Evolutionary conservation across 2,113 vertebrate genomes (phyloP).

Genomic region (Scomber colias): DNA sequence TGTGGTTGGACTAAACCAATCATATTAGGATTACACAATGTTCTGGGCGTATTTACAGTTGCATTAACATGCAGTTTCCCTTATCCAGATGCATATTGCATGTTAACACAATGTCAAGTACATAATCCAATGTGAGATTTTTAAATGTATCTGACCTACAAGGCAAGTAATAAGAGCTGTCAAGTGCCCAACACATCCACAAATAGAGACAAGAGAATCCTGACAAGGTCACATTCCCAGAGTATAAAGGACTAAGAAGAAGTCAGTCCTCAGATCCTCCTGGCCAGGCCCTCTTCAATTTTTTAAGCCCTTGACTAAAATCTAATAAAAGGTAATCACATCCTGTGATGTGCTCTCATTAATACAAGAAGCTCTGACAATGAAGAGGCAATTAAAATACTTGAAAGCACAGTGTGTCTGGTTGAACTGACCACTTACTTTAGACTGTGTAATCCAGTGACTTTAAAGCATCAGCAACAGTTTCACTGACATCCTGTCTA

Average conservation of each 20-base stretch:
- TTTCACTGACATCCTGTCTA: neutral
- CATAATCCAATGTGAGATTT: neutral
- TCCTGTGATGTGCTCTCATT: slow-evolving; percentile 27
- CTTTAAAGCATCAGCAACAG: too few relatives aligned
- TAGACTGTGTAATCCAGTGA: too few relatives aligned
- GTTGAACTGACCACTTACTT: neutral
- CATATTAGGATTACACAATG: too few relatives aligned
- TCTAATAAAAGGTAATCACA: slow-evolving; percentile 26
- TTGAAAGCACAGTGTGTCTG: neutral
- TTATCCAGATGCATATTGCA: too few relatives aligned
- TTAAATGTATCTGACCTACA: neutral
- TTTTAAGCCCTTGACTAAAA: slow-evolving; percentile 35
- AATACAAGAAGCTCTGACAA: slow-evolving; percentile 6
- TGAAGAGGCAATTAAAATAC: slow-evolving; percentile 20
- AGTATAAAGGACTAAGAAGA: slow-evolving; percentile 20
- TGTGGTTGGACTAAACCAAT: too few relatives aligned
- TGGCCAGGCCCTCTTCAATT: slow-evolving; percentile 14
- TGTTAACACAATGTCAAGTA: neutral
- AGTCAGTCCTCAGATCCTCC: slow-evolving; percentile 14
- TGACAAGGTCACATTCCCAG: slow-evolving; percentile 39
- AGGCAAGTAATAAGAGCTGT: neutral
- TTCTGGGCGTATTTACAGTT: too few relatives aligned
- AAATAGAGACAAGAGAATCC: slow-evolving; percentile 16
- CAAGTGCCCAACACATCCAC: neutral
- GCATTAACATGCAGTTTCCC: too few relatives aligned